Evolutionary conservation across 2,113 vertebrate species (phyloP).

Genomic region (Chlorodrepanis virens): DNA sequence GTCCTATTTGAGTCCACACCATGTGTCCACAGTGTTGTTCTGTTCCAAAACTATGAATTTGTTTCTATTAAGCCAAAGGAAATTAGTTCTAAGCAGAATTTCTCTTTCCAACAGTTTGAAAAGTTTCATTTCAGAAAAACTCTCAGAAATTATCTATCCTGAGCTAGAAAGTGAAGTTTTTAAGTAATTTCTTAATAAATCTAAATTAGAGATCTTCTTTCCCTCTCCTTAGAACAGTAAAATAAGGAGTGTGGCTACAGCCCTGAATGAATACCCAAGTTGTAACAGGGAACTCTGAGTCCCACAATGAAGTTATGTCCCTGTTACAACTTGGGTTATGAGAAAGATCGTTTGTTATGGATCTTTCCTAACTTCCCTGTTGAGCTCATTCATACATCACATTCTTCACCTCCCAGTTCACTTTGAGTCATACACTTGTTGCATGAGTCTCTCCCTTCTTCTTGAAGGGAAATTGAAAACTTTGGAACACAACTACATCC

Average conservation of each 20-base stretch:
- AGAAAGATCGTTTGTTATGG: background rate
- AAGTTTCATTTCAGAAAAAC: background rate
- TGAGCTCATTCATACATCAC: rapidly evolving
- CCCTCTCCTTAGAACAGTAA: background rate
- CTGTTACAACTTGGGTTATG: too few species aligned
- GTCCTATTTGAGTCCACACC: background rate
- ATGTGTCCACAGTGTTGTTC: background rate
- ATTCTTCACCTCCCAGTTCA: background rate
- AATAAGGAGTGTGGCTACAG: background rate
- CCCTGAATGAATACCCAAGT: background rate
- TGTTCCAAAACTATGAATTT: background rate
- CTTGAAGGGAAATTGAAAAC: background rate
- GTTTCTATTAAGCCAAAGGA: background rate
- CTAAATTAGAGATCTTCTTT: background rate
- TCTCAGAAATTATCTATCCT: background rate
- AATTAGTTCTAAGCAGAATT: background rate
- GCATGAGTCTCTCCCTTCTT: background rate
- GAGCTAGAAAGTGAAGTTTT: background rate
- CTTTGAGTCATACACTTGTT: background rate
- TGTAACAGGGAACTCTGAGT: background rate
- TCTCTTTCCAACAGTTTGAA: background rate
- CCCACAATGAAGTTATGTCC: background rate
- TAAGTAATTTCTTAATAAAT: background rate
- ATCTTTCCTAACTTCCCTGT: background rate
- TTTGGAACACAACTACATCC: background rate